Evolutionary conservation across 2,888 invertebrate species (phyloP).

Genomic region (Anthrax anthrax): DNA sequence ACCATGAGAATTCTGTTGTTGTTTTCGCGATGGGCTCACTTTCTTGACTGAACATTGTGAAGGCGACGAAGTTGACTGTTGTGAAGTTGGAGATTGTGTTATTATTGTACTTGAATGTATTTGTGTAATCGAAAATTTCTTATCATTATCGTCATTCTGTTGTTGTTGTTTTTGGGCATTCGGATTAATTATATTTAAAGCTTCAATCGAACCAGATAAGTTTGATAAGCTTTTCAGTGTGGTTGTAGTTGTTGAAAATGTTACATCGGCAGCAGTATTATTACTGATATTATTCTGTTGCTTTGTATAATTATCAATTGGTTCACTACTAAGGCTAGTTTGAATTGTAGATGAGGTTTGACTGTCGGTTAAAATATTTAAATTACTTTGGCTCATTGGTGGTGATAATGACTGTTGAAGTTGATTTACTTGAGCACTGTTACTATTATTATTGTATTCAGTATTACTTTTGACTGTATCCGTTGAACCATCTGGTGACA

Average conservation of each 20-base stretch:
- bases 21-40: constrained; percentile 23
- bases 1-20: constrained; percentile 11
- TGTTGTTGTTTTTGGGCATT: too few species aligned
- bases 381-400: constrained; percentile 20
- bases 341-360: constrained; percentile 25
- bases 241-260: background rate
- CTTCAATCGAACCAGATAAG: constrained; percentile 1
- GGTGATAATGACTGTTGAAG: constrained; percentile 13
- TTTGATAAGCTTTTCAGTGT: constrained; percentile 6
- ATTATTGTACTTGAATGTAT: constrained; percentile 16
- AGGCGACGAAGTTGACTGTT: background rate
- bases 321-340: constrained; percentile 20
- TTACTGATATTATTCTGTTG: background rate
- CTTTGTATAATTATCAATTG: background rate
- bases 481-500: constrained; percentile 50
- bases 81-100: constrained; percentile 5
- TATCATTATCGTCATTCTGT: constrained; percentile 3
- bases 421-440: constrained; percentile 8
- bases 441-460: constrained; percentile 20
- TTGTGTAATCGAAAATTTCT: constrained; percentile 4
- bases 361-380: constrained; percentile 19
- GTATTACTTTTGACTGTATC: constrained; percentile 38
- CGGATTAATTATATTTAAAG: constrained; percentile 1
- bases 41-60: constrained; percentile 22
- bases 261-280: background rate